phyloP scores from a whole-genome alignment of 1,140 invertebrate genomes.

The Cydia pomonella region DNA sequence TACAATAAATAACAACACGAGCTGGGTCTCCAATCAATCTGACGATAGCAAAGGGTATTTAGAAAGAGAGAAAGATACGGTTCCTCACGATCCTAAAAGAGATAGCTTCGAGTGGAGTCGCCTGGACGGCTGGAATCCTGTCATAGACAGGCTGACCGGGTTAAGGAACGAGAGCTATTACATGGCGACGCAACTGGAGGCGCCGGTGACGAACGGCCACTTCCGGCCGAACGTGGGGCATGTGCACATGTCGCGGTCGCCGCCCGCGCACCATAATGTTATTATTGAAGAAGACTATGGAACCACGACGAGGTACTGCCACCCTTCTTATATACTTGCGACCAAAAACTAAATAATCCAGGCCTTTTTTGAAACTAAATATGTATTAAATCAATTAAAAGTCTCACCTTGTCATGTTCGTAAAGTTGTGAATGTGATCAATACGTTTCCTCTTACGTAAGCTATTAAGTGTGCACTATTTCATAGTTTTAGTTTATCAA shows the following conservation, averaged over 20 bases:
- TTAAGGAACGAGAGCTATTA: constrained; percentile 92
- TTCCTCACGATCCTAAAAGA: constrained; percentile 72
- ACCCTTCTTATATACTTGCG: background rate
- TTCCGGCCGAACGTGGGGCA: constrained; percentile 62
- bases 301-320: constrained; percentile 50
- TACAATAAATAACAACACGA: constrained; percentile 77
- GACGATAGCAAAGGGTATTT: constrained; percentile 76
- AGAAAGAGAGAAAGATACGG: constrained; percentile 73
- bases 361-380: too few relatives aligned
- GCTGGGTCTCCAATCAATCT: constrained; percentile 77
- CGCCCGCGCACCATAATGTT: constrained; percentile 75
- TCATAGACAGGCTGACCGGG: constrained; percentile 90
- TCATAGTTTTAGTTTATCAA: too few relatives aligned
- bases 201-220: constrained; percentile 64
- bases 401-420: background rate
- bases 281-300: constrained; percentile 88
- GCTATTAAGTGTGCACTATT: too few relatives aligned
- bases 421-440: background rate
- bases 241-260: constrained; percentile 69
- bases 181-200: constrained; percentile 83
- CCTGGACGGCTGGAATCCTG: constrained; percentile 83
- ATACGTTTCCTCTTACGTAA: too few relatives aligned
- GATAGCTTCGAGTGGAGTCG: constrained; percentile 80
- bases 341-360: background rate
- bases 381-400: too few relatives aligned